These are phyloP conservation scores for Phenacoccus solenopsis DNA, from an alignment of 1,140 invertebrate species.

Conservation along the genomic window DNA sequence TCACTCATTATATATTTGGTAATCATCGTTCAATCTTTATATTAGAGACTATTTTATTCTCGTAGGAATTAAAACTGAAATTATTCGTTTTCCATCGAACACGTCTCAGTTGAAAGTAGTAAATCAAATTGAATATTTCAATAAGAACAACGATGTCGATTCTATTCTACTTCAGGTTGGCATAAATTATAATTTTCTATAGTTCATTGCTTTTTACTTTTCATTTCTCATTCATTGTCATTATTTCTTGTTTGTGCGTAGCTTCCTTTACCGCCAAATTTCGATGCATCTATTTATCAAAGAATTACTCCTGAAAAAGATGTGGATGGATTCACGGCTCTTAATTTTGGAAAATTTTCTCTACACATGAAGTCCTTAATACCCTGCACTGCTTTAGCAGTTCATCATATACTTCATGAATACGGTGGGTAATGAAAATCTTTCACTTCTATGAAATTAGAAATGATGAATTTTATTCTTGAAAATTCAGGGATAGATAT, in stretches of 20 bases:
- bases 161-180: slow-evolving; percentile 65
- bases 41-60: slow-evolving; percentile 22
- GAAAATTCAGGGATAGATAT: slow-evolving; percentile 57
- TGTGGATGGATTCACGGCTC: slow-evolving; percentile 78
- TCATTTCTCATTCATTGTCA: too few species aligned
- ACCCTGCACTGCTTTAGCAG: slow-evolving; percentile 73
- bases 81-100: slow-evolving; percentile 29
- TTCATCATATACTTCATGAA: slow-evolving; percentile 59
- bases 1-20: too few species aligned
- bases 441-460: background rate
- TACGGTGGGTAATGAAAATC: slow-evolving; percentile 23
- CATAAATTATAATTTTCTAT: background rate
- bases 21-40: slow-evolving; percentile 10
- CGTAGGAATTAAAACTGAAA: slow-evolving; percentile 40
- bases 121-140: slow-evolving; percentile 48
- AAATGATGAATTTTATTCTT: slow-evolving; percentile 5
- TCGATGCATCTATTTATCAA: slow-evolving; percentile 66
- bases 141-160: slow-evolving; percentile 54
- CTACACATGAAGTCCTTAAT: slow-evolving; percentile 61
- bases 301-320: slow-evolving; percentile 67
- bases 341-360: slow-evolving; percentile 63
- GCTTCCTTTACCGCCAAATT: slow-evolving; percentile 61
- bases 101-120: slow-evolving; percentile 54
- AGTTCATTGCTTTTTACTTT: background rate
- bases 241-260: slow-evolving; percentile 23